Conservation (phyloP, 2,888 invertebrate species). For the Drosophila paramelanica region DNA sequence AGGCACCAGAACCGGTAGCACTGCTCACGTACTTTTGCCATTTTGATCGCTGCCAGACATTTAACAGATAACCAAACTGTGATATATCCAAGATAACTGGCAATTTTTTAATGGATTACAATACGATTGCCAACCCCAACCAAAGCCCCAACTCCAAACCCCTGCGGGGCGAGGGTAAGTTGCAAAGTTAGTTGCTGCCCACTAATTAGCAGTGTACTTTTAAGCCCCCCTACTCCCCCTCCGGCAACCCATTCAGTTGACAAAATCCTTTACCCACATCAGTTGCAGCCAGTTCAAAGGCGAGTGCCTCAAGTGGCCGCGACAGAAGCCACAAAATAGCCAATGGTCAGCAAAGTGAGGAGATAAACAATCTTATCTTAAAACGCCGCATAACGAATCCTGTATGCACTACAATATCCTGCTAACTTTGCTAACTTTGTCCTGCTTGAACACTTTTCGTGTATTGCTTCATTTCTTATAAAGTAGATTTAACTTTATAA, state of each 20-base stretch:
- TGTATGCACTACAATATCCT: conserved; percentile 17
- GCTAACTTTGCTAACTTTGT: too few relatives aligned
- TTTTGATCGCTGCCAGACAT: conserved; percentile 73
- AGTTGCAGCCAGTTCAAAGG: conserved; percentile 70
- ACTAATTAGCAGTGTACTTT: conserved; percentile 50
- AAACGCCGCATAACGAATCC: conserved; percentile 7
- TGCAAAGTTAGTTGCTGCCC: conserved; percentile 38
- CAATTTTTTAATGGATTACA: conserved; percentile 78
- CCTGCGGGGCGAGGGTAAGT: neutral
- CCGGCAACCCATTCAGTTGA: neutral
- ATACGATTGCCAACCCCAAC: conserved; percentile 32
- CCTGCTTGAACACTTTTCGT: too few relatives aligned
- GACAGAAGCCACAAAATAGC: conserved; percentile 55
- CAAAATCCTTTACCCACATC: conserved; percentile 61
- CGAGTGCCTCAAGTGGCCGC: conserved; percentile 48
- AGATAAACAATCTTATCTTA: conserved; percentile 26
- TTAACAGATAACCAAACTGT: conserved; percentile 65
- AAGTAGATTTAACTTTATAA: too few relatives aligned
- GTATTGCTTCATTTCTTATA: too few relatives aligned
- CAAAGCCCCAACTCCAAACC: neutral
- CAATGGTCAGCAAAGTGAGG: conserved; percentile 61
- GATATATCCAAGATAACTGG: conserved; percentile 37
- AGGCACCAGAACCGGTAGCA: neutral
- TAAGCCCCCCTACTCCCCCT: neutral
- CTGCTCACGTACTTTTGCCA: conserved; percentile 59